phyloP scores from a whole-genome alignment of 1,140 invertebrate species.

The Orussus abietinus region DNA sequence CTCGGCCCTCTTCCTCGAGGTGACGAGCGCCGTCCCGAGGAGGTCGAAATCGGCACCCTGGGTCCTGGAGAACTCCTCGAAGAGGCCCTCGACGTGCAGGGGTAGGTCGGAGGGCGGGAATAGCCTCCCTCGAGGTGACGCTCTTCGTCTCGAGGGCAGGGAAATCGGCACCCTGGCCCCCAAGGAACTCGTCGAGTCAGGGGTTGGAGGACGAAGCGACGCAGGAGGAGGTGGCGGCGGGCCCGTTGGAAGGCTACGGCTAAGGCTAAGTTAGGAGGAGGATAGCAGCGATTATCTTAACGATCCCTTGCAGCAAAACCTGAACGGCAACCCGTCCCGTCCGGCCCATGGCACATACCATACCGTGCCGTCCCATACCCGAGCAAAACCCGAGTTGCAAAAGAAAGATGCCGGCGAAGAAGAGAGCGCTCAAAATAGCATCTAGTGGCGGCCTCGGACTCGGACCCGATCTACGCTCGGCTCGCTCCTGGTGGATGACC shows the following conservation, averaged over 20 bases:
- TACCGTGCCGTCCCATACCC: conserved; percentile 14
- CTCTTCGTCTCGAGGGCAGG: too few relatives aligned
- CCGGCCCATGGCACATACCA: conserved; percentile 23
- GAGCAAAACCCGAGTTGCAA: too few relatives aligned
- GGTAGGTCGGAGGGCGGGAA: too few relatives aligned
- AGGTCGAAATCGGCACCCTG: too few relatives aligned
- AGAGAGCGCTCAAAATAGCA: conserved; percentile 28
- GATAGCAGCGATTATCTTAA: conserved; percentile 53
- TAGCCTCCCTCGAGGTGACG: too few relatives aligned
- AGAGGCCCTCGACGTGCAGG: too few relatives aligned
- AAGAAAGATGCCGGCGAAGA: conserved; percentile 15
- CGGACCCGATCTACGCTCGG: conserved; percentile 19
- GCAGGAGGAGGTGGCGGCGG: conserved; percentile 10
- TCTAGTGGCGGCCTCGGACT: conserved; percentile 16
- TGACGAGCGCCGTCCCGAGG: too few relatives aligned
- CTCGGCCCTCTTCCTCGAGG: conserved; percentile 6
- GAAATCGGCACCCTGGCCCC: too few relatives aligned
- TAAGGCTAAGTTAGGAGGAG: conserved; percentile 49
- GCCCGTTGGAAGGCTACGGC: conserved; percentile 20
- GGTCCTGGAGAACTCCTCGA: too few relatives aligned
- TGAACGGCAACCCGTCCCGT: conserved; percentile 47
- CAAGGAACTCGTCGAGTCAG: too few relatives aligned
- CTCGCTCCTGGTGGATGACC: too few relatives aligned
- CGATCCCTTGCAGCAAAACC: conserved; percentile 52
- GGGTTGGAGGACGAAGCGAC: conserved; percentile 7